Percentiles rank a stretch among this genome's conserved stretches.
Evolutionary conservation across 2,888 invertebrate species (phyloP).

Genomic region (Dynastes grantii): DNA sequence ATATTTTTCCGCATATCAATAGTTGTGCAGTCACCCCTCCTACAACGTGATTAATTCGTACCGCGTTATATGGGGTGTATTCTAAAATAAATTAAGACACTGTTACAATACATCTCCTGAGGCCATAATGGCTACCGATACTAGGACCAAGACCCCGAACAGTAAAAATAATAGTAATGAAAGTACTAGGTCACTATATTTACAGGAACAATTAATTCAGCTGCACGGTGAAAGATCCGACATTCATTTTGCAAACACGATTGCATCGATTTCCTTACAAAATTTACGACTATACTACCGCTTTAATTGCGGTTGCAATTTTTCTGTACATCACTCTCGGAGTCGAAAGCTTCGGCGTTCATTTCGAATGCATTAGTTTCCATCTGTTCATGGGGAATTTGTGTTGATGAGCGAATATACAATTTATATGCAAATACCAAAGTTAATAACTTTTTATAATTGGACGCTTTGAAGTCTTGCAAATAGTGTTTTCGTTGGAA

Average conservation of each 20-base stretch:
- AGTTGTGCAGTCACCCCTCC: too few relatives aligned
- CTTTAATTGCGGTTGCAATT: neutral
- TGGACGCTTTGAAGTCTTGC: neutral
- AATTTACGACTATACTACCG: neutral
- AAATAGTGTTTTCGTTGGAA: neutral
- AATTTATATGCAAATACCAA: constrained; percentile 41
- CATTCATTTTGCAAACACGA: neutral
- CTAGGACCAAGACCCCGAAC: too few relatives aligned
- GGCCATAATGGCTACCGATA: too few relatives aligned
- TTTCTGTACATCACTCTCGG: neutral
- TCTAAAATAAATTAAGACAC: too few relatives aligned
- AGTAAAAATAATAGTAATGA: too few relatives aligned
- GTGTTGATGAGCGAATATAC: constrained; percentile 30
- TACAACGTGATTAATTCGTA: too few relatives aligned
- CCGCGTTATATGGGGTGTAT: too few relatives aligned
- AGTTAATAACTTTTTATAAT: constrained; percentile 43
- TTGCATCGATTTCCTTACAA: neutral
- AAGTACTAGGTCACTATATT: too few relatives aligned
- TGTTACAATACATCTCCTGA: too few relatives aligned
- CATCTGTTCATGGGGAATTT: constrained; percentile 21
- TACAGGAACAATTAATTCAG: too few relatives aligned
- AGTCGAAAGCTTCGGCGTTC: neutral
- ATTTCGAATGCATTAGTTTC: constrained; percentile 21
- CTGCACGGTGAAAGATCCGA: too few relatives aligned
- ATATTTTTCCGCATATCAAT: too few relatives aligned